A percentile compares a stretch with the other conserved stretches of the same genome.
Evolutionary conservation across 2,113 vertebrate species (phyloP).

Genomic region (Etheostoma spectabile): DNA sequence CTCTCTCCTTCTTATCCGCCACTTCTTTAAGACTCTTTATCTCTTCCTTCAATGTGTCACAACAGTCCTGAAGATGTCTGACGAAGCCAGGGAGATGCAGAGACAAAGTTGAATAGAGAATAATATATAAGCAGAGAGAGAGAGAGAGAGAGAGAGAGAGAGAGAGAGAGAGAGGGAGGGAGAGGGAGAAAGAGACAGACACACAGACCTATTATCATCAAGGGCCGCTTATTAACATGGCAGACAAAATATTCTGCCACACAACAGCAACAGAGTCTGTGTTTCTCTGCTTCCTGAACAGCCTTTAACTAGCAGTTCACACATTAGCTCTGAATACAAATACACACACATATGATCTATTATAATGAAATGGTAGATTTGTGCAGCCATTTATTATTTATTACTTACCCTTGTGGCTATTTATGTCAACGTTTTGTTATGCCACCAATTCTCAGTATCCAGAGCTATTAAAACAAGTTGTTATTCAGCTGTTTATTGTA

Average conservation of each 20-base stretch:
- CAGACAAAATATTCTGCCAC: conserved; percentile 47
- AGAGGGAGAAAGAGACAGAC: conserved; percentile 10
- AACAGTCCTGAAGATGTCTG: conserved; percentile 78
- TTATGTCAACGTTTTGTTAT: conserved; percentile 39
- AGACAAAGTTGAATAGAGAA: conserved; percentile 41
- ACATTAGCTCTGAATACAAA: conserved; percentile 35
- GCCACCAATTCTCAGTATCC: conserved; percentile 1
- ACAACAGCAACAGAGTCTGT: conserved; percentile 26
- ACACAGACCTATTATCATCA: conserved; percentile 63
- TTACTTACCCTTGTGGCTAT: conserved; percentile 37
- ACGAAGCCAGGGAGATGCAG: conserved; percentile 55
- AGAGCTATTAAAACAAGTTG: conserved; percentile 31
- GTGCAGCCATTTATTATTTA: conserved; percentile 38
- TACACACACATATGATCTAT: conserved; percentile 24
- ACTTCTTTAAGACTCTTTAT: conserved; percentile 71
- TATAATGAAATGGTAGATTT: conserved; percentile 48
- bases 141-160: conserved; percentile 2
- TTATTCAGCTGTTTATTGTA: conserved; percentile 20
- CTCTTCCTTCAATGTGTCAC: conserved; percentile 74
- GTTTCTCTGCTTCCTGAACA: conserved; percentile 33
- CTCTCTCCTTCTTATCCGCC: conserved; percentile 66
- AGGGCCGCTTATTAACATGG: conserved; percentile 66
- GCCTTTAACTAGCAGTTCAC: conserved; percentile 56
- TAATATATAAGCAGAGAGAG: conserved; percentile 49
- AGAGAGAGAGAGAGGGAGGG: conserved; percentile 8